These are phyloP conservation scores for Phortica okadai DNA, from an alignment of 2,888 invertebrate genomes.

Conservation along the genomic window DNA sequence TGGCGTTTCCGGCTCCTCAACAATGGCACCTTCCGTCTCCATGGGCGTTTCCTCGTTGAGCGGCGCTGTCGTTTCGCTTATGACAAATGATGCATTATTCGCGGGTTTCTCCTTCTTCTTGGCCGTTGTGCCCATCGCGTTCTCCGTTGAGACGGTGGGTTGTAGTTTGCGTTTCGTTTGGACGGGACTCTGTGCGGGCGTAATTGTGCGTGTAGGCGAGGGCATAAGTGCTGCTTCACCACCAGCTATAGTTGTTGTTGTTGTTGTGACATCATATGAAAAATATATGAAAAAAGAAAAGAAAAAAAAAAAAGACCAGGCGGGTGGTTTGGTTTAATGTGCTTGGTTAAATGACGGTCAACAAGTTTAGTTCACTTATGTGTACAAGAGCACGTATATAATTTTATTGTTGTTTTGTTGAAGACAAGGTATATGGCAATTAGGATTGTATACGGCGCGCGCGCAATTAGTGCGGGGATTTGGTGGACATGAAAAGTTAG, in stretches of 20 bases:
- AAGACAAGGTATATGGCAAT: background rate
- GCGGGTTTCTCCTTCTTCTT: conserved; percentile 83
- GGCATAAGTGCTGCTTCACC: conserved; percentile 79
- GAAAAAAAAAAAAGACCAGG: conserved; percentile 54
- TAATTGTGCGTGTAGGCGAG: conserved; percentile 80
- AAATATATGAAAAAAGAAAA: conserved; percentile 50
- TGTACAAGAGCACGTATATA: conserved; percentile 29
- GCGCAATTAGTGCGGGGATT: conserved; percentile 20
- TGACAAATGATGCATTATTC: conserved; percentile 60
- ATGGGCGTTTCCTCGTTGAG: conserved; percentile 54
- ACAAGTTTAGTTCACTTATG: conserved; percentile 67
- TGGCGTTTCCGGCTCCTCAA: conserved; percentile 49
- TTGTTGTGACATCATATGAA: conserved; percentile 12
- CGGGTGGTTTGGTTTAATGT: conserved; percentile 56
- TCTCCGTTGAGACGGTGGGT: conserved; percentile 85
- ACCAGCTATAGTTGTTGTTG: conserved; percentile 66
- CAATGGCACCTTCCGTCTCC: conserved; percentile 65
- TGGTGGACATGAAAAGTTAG: background rate
- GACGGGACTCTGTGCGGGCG: conserved; percentile 75
- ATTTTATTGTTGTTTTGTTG: background rate
- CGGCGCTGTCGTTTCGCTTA: conserved; percentile 48
- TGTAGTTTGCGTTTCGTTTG: conserved; percentile 87
- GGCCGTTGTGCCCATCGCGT: conserved; percentile 78
- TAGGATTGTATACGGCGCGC: conserved; percentile 10
- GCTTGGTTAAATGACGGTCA: conserved; percentile 59